Evolutionary conservation across 2,888 invertebrate species (phyloP).

Genomic region (Argyra leucocephala): DNA sequence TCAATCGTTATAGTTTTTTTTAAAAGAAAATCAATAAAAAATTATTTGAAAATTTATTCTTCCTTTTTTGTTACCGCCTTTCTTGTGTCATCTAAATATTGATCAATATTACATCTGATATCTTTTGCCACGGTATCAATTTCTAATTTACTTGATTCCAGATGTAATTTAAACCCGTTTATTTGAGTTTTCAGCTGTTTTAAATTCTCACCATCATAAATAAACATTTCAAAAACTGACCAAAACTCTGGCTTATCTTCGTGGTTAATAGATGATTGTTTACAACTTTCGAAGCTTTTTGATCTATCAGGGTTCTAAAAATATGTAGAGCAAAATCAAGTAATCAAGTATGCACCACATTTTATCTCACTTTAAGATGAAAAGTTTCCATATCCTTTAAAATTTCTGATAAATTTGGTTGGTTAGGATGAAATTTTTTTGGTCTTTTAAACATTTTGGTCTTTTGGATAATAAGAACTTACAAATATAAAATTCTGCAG

Average conservation of each 20-base stretch:
- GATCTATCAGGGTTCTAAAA: conserved; percentile 19
- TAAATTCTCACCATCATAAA: conserved; percentile 34
- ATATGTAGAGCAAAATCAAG: conserved; percentile 11
- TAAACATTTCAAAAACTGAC: conserved; percentile 38
- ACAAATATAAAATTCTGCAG: too few species aligned
- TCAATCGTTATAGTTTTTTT: neutral
- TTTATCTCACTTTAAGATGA: conserved; percentile 23
- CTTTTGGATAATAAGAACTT: too few species aligned
- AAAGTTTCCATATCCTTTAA: conserved; percentile 38
- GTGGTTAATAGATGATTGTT: neutral
- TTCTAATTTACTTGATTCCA: conserved; percentile 31
- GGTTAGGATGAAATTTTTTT: conserved; percentile 27
- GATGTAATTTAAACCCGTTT: conserved; percentile 30
- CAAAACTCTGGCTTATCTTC: conserved; percentile 34
- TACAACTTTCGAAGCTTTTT: conserved; percentile 14
- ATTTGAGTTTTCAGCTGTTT: conserved; percentile 30
- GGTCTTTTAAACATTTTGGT: conserved; percentile 26
- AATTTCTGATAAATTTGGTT: conserved; percentile 35
- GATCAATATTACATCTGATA: conserved; percentile 31
- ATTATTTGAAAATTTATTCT: neutral
- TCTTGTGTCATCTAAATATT: conserved; percentile 18
- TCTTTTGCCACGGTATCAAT: conserved; percentile 32
- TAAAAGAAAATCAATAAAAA: neutral
- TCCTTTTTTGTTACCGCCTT: conserved; percentile 8
- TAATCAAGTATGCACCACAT: neutral